Conservation (phyloP, 2,888 invertebrate genomes). For the Caenorhabditis sp. region DNA sequence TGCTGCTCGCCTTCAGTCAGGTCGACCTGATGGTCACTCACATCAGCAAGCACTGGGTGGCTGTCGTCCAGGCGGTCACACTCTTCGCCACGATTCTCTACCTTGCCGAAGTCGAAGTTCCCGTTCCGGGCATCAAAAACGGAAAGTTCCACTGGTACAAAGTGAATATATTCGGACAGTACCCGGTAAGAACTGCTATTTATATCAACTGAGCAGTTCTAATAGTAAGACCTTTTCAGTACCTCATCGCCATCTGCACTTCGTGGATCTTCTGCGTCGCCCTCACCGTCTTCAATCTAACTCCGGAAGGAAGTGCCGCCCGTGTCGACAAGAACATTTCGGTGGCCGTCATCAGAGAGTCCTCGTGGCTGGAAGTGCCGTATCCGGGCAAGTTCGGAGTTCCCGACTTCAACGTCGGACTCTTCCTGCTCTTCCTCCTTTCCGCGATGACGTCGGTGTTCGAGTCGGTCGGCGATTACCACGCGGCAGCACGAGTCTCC, state of each 20-base stretch:
- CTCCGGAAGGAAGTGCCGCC: constrained; percentile 71
- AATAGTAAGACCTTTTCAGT: constrained; percentile 67
- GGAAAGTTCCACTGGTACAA: constrained; percentile 70
- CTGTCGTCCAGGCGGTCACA: constrained; percentile 73
- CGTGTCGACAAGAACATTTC: constrained; percentile 74
- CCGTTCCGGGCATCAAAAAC: constrained; percentile 71
- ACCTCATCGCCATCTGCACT: constrained; percentile 75
- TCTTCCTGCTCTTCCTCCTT: constrained; percentile 73
- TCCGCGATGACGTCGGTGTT: constrained; percentile 78
- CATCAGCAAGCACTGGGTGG: constrained; percentile 77
- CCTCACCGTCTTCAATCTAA: constrained; percentile 72
- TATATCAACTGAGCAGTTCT: neutral
- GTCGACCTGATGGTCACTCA: constrained; percentile 71
- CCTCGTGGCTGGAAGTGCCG: constrained; percentile 74
- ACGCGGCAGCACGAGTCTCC: constrained; percentile 86
- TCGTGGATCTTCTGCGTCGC: constrained; percentile 77
- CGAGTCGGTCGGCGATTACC: constrained; percentile 84
- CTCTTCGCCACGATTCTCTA: constrained; percentile 76
- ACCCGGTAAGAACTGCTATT: constrained; percentile 68
- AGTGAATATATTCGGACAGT: constrained; percentile 75
- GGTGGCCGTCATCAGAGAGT: constrained; percentile 67
- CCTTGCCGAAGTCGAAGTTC: constrained; percentile 73
- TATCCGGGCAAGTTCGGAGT: constrained; percentile 77
- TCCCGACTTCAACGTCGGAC: constrained; percentile 72
- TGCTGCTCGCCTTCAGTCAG: constrained; percentile 75